These are phyloP conservation scores for Trogon melanurus DNA, from an alignment of 2,113 vertebrate species.

Conservation along the genomic window DNA sequence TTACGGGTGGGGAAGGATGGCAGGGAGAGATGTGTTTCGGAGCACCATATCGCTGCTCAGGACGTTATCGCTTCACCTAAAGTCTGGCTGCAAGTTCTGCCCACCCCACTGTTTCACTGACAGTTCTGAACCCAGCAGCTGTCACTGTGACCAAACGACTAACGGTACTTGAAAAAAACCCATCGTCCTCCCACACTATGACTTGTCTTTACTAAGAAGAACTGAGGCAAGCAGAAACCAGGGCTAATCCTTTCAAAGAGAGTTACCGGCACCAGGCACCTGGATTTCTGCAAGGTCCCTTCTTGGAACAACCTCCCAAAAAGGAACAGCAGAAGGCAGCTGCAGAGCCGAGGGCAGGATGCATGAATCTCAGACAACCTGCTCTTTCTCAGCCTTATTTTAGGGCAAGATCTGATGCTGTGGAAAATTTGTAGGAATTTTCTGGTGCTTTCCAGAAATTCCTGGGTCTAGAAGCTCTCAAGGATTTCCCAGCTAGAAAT, in stretches of 20 bases:
- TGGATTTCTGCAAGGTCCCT: not conserved
- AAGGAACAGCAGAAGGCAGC: not conserved
- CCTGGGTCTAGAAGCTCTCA: not conserved
- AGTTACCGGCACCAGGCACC: not conserved
- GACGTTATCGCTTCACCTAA: not conserved
- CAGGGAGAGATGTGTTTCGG: not conserved
- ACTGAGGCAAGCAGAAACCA: not conserved
- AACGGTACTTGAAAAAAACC: not conserved
- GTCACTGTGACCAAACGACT: not conserved
- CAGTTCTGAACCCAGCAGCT: not conserved
- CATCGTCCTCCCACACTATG: not conserved
- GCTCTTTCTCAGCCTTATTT: not conserved
- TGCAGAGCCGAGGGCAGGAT: not conserved
- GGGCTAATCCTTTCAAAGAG: not conserved
- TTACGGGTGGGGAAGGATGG: accelerated
- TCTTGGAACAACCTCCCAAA: not conserved
- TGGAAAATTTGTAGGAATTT: not conserved
- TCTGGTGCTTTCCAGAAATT: not conserved
- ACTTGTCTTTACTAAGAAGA: not conserved
- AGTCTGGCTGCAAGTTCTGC: not conserved
- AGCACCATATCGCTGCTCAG: not conserved
- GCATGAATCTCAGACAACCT: accelerated
- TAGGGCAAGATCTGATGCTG: not conserved
- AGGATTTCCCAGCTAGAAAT: not conserved
- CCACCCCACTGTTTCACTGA: not conserved